These are phyloP conservation scores for Sylvicola cinctus DNA, from an alignment of 2,888 invertebrate genomes.

Conservation along the genomic window DNA sequence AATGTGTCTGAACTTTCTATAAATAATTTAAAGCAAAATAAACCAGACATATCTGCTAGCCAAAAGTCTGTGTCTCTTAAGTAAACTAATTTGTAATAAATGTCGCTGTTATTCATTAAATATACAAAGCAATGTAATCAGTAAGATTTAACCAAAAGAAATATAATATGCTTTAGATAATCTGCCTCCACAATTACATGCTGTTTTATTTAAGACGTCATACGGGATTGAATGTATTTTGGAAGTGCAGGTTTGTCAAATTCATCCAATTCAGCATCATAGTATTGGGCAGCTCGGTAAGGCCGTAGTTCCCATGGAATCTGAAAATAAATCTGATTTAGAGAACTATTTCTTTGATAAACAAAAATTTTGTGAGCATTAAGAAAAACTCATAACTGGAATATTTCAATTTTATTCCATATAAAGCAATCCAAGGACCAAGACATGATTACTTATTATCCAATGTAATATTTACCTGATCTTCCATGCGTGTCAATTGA, in stretches of 20 bases:
- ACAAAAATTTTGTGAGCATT: too few species aligned
- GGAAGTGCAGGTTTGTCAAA: slow-evolving; percentile 42
- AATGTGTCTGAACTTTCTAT: too few species aligned
- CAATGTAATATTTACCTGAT: slow-evolving; percentile 29
- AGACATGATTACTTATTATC: not conserved
- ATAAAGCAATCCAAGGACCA: not conserved
- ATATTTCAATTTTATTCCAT: not conserved
- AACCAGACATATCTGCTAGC: too few species aligned
- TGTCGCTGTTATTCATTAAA: too few species aligned
- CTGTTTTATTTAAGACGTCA: too few species aligned
- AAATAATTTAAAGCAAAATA: too few species aligned
- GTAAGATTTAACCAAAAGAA: too few species aligned
- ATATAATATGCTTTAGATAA: too few species aligned
- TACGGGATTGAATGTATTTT: slow-evolving; percentile 11
- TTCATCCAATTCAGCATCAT: slow-evolving; percentile 55
- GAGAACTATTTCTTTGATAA: not conserved
- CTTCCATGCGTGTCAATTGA: slow-evolving; percentile 49
- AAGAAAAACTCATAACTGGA: not conserved
- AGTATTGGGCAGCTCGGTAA: slow-evolving; percentile 43
- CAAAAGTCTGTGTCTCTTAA: too few species aligned
- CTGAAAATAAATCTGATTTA: slow-evolving; percentile 1
- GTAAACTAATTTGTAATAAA: too few species aligned
- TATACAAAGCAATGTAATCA: too few species aligned
- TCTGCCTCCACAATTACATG: too few species aligned
- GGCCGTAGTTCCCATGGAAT: slow-evolving; percentile 62